Percentiles rank a stretch among this genome's conserved stretches.
phyloP scores from a whole-genome alignment of 2,113 vertebrate species.

The Cricetomys ansorgei region DNA sequence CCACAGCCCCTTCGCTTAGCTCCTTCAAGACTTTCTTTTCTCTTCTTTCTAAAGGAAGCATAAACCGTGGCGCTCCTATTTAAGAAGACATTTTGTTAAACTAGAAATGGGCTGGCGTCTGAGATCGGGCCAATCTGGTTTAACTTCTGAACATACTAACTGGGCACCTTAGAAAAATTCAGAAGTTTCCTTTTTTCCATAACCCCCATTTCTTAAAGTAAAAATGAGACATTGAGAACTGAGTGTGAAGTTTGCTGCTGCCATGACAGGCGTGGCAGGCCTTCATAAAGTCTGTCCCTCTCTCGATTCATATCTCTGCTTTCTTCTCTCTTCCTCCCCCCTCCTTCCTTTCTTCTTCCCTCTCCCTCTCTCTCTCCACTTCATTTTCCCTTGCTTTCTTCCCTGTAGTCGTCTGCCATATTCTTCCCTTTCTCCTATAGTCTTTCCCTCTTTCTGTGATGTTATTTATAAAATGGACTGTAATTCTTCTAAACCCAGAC shows the following conservation, averaged over 20 bases:
- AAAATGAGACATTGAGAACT: not conserved
- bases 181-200: not conserved
- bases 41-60: not conserved
- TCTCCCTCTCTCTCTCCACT: rapidly evolving
- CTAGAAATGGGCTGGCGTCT: not conserved
- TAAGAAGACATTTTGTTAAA: constrained; percentile 18
- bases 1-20: not conserved
- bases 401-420: rapidly evolving
- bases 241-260: not conserved
- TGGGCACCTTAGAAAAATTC: not conserved
- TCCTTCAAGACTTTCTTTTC: not conserved
- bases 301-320: not conserved
- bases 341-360: not conserved
- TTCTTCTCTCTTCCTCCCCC: too few relatives aligned
- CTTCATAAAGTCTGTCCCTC: rapidly evolving
- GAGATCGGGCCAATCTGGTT: not conserved
- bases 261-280: rapidly evolving
- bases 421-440: too few relatives aligned
- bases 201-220: not conserved
- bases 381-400: not conserved
- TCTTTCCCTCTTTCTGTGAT: not conserved
- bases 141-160: not conserved
- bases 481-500: not conserved
- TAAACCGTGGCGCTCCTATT: not conserved
- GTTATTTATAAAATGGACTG: not conserved